Evolutionary conservation across 2,113 vertebrate species (phyloP).

Genomic region (Triplophysa dalaica): DNA sequence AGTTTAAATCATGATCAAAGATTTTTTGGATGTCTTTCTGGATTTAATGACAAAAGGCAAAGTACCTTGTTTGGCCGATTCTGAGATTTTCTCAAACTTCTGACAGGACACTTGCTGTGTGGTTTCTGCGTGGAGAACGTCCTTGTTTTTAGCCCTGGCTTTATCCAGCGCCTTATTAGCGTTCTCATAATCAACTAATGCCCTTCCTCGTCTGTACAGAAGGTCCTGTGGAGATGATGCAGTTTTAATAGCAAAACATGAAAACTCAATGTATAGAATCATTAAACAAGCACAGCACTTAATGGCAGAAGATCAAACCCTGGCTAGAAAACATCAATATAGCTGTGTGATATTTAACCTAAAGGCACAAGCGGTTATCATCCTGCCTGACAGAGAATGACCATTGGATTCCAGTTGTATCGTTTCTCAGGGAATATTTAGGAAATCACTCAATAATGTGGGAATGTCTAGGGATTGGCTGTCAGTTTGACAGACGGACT

Average conservation of each 20-base stretch:
- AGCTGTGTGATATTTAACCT: not conserved
- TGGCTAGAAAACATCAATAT: not conserved
- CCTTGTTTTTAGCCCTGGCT: constrained; percentile 96
- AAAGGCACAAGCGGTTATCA: not conserved
- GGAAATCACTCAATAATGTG: not conserved
- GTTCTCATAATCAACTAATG: constrained; percentile 97
- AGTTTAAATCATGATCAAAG: no score
- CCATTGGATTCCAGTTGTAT: not conserved
- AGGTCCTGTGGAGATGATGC: constrained; percentile 80
- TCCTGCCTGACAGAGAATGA: no score
- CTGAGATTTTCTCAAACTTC: constrained; percentile 99
- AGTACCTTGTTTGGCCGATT: constrained; percentile 97
- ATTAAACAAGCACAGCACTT: not conserved
- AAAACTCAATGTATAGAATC: constrained; percentile 5
- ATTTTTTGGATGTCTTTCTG: not conserved
- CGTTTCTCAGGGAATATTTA: no score
- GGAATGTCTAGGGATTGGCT: not conserved
- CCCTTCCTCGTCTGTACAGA: constrained; percentile 90
- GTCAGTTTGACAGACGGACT: constrained; percentile 4
- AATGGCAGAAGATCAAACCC: not conserved
- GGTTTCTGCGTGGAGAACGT: constrained; percentile 95
- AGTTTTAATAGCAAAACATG: not conserved
- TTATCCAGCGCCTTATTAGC: constrained; percentile 98
- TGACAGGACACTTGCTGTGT: constrained; percentile 96
- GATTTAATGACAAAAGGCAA: not conserved